Evolutionary conservation across 2,888 invertebrate species (phyloP), one percentile per base, ranked within the genome.

Genomic region (Patella pellucida): DNA sequence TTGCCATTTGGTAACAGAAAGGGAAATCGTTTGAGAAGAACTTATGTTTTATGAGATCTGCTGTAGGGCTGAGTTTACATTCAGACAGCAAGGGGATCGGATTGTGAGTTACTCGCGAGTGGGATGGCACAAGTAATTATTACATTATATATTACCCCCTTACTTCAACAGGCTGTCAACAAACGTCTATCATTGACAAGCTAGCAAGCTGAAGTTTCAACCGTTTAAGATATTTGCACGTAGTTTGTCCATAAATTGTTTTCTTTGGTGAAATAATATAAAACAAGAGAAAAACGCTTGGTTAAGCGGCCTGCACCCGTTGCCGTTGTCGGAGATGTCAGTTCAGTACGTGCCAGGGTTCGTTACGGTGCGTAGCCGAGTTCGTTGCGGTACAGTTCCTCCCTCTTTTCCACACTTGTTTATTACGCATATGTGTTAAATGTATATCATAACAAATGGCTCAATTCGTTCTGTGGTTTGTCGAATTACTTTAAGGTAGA

Each of bases 161-260:
- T 41, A 62, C 23, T 62, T 62, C 62, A 62, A 62, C 62, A 62
- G 19, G 19, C 62, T 62, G 62, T 62, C 62, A 62, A 19, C 62
- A 62, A 62, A 9, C 41, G 3, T 9, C 62, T 23, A 23, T 62
- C 62, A 62, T 16, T 62, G 62, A 62, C 19, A 19, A 62, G 62
- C 23, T 62, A 11, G 19, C 62, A 23, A 23, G 19, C 62, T 62
- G 62, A 62, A 62, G 14, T 62, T 62, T 62, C 62, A 62, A 62
- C 62, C 62, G 62, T 19, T 62, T 62, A 62, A 62, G 62, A 62
- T 62, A 62, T 62, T 62, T 62, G 62, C 62, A 62, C 62, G 19
- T 62, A 62, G 23, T 62, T 62, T 62, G 62, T 62, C 62, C 62
- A 19, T 41, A 19, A 62, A 23, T 62, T 19, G 19, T 62, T 62